Conservation (phyloP, 1,140 invertebrate species). For the Calephelis virginiensis region DNA sequence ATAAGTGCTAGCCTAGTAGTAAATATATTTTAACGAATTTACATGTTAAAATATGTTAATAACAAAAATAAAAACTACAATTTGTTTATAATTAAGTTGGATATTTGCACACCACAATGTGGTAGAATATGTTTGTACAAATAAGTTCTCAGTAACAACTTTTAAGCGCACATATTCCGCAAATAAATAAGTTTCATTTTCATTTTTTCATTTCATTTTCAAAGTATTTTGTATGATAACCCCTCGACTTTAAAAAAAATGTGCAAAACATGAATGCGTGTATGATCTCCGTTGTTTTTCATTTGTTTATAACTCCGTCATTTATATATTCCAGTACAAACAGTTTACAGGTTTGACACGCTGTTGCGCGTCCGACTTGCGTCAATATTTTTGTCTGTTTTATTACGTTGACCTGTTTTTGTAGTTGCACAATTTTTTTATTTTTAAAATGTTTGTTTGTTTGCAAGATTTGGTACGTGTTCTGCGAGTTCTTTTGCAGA, state of each 20-base stretch:
- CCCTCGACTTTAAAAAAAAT: too few species aligned
- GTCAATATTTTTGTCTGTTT: conserved; percentile 20
- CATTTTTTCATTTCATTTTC: too few species aligned
- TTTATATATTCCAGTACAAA: conserved; percentile 3
- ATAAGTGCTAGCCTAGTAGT: too few species aligned
- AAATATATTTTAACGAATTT: too few species aligned
- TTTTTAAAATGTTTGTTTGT: conserved; percentile 11
- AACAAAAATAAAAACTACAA: too few species aligned
- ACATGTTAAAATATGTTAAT: too few species aligned
- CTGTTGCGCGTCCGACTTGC: conserved; percentile 1
- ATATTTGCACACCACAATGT: too few species aligned
- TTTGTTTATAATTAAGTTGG: too few species aligned
- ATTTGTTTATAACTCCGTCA: not conserved
- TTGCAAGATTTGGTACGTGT: not conserved
- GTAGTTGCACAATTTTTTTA: conserved; percentile 14
- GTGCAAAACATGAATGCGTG: not conserved
- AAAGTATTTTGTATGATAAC: not conserved
- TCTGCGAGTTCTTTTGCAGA: not conserved
- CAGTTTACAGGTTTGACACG: conserved; percentile 20
- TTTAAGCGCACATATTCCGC: too few species aligned
- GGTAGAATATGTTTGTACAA: too few species aligned
- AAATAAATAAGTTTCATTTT: too few species aligned
- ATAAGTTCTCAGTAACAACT: too few species aligned
- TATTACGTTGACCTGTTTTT: conserved; percentile 18
- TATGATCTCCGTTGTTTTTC: conserved; percentile 2